These are phyloP conservation scores for Ctenomys sociabilis DNA, from an alignment of 2,113 vertebrate genomes.

Conservation along the genomic window DNA sequence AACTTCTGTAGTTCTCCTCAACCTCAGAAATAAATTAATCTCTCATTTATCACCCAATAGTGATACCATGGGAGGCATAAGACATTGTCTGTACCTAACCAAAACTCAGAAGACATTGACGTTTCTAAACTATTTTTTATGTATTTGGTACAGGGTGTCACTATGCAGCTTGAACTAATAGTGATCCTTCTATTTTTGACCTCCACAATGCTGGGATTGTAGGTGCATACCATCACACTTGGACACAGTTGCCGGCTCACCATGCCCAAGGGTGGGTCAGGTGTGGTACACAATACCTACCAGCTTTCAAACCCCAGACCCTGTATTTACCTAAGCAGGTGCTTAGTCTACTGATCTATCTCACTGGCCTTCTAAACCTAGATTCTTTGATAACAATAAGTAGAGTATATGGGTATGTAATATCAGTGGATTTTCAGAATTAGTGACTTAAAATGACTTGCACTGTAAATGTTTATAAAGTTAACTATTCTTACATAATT, in stretches of 20 bases:
- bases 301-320: too few species aligned
- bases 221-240: too few species aligned
- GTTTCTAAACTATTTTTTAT: not conserved
- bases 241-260: too few species aligned
- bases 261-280: too few species aligned
- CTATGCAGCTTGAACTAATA: too few species aligned
- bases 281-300: too few species aligned
- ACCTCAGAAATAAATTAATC: not conserved
- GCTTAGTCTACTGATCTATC: too few species aligned
- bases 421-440: not conserved
- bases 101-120: not conserved
- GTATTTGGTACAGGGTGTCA: too few species aligned
- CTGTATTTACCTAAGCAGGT: too few species aligned
- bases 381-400: not conserved
- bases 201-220: too few species aligned
- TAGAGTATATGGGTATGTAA: not conserved
- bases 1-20: not conserved
- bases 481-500: not conserved
- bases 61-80: not conserved
- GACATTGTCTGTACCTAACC: not conserved
- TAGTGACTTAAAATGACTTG: not conserved
- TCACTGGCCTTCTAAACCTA: not conserved
- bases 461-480: not conserved
- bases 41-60: not conserved
- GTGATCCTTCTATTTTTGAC: too few species aligned